Percentiles rank a stretch among this genome's conserved stretches.
Evolutionary conservation across 92 coral and sea anemone species (phyloP).

Genomic region (Palythoa caribaeorum): DNA sequence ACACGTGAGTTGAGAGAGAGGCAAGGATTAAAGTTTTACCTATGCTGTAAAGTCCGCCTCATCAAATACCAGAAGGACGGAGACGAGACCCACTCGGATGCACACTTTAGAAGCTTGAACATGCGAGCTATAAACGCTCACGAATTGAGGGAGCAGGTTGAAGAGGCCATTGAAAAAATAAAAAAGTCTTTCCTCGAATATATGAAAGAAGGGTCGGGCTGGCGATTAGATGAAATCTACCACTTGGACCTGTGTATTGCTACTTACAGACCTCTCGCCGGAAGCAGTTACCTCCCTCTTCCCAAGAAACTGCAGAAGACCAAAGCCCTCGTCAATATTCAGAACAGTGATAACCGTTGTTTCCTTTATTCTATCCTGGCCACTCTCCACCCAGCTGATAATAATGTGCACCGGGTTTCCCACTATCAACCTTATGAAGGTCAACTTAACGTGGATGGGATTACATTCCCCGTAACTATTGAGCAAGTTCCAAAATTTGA

Average conservation of each 20-base stretch:
- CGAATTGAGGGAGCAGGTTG: neutral
- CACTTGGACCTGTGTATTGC: constrained; percentile 53
- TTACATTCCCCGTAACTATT: constrained; percentile 48
- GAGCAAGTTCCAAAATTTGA: constrained; percentile 57
- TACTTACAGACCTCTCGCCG: constrained; percentile 62
- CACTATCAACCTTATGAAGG: constrained; percentile 48
- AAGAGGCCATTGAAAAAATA: constrained; percentile 7
- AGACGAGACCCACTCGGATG: neutral
- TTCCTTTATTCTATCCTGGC: constrained; percentile 68
- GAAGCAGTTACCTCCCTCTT: constrained; percentile 57
- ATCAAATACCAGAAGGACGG: constrained; percentile 1
- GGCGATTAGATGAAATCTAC: constrained; percentile 52
- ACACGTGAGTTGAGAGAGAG: neutral
- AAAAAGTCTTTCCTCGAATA: constrained; percentile 36
- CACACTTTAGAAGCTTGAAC: neutral
- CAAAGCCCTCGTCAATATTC: constrained; percentile 67
- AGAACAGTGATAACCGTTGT: constrained; percentile 56
- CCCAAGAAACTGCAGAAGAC: constrained; percentile 59
- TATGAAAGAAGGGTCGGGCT: constrained; percentile 51
- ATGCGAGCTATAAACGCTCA: constrained; percentile 34
- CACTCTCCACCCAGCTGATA: constrained; percentile 20
- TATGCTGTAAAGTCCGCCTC: constrained; percentile 1
- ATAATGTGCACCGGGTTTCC: constrained; percentile 45
- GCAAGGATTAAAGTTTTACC: neutral
- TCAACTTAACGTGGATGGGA: constrained; percentile 50